phyloP scores from a whole-genome alignment of 2,888 invertebrate species.

The Ditula angustiorana region DNA sequence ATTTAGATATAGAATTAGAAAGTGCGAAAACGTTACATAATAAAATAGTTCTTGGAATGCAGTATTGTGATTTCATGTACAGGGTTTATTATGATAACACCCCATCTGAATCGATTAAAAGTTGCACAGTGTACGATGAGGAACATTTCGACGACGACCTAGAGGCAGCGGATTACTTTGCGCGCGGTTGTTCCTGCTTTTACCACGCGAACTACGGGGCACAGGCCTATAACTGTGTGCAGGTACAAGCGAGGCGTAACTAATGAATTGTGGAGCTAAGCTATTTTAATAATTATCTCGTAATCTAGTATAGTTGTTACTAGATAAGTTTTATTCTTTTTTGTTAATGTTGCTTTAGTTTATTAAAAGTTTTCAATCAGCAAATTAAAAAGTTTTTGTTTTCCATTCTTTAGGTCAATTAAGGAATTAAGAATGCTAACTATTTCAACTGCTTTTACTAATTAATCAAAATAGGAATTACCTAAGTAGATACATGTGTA shows the following conservation, averaged over 20 bases:
- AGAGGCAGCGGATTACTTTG: not conserved
- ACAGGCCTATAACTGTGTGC: not conserved
- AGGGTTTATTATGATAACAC: not conserved
- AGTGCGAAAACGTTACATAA: not conserved
- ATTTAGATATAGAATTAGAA: not conserved
- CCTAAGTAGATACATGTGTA: too few species aligned
- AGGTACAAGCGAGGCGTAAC: not conserved
- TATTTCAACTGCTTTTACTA: too few species aligned
- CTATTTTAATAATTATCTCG: too few species aligned
- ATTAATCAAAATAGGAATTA: too few species aligned
- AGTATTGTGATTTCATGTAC: conserved; percentile 13
- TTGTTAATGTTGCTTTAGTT: too few species aligned
- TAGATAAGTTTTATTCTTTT: too few species aligned
- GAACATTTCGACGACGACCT: not conserved
- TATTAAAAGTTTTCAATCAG: too few species aligned
- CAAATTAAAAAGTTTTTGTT: too few species aligned
- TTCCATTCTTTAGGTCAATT: too few species aligned
- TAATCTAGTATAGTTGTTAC: too few species aligned
- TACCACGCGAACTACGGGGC: not conserved
- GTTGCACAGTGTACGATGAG: not conserved
- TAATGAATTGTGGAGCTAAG: not conserved
- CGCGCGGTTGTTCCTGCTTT: not conserved
- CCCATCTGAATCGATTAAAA: not conserved
- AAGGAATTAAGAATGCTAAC: too few species aligned
- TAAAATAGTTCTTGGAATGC: conserved; percentile 9